Evolutionary conservation across 2,113 vertebrate genomes (phyloP).

Genomic region (Tapirus terrestris): DNA sequence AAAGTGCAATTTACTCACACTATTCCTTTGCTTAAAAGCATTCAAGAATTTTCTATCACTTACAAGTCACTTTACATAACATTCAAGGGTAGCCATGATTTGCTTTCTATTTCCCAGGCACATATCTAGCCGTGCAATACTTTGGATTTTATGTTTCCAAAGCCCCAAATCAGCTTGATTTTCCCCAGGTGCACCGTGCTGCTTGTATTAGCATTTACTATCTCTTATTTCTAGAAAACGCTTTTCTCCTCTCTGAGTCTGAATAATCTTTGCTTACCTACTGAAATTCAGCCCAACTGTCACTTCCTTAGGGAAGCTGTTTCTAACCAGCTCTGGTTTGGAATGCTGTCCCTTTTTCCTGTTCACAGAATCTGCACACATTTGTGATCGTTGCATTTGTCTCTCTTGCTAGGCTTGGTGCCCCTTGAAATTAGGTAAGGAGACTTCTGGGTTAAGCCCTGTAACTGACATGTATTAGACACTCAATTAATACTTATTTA

Average conservation of each 20-base stretch:
- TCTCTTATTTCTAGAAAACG: not conserved
- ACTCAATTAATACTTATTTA: not conserved
- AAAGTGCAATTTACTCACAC: not conserved
- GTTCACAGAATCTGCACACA: not conserved
- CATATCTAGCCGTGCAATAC: rapidly evolving
- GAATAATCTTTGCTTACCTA: not conserved
- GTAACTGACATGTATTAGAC: not conserved
- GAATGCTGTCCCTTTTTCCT: not conserved
- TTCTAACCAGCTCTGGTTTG: not conserved
- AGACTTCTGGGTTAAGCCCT: not conserved
- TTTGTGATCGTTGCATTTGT: not conserved
- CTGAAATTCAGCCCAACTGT: not conserved
- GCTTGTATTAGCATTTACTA: not conserved
- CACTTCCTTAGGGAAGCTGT: not conserved
- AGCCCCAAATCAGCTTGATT: not conserved
- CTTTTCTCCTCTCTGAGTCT: not conserved
- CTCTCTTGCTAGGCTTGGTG: not conserved
- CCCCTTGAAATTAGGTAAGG: not conserved
- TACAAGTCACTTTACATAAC: not conserved
- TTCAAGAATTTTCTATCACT: not conserved
- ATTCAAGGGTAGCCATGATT: not conserved
- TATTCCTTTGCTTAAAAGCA: not conserved
- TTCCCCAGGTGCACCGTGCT: not conserved
- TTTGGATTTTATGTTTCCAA: not conserved
- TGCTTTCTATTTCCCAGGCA: not conserved